phyloP scores from a whole-genome alignment of 1,140 invertebrate species.

The Lasaia peninsularis region DNA sequence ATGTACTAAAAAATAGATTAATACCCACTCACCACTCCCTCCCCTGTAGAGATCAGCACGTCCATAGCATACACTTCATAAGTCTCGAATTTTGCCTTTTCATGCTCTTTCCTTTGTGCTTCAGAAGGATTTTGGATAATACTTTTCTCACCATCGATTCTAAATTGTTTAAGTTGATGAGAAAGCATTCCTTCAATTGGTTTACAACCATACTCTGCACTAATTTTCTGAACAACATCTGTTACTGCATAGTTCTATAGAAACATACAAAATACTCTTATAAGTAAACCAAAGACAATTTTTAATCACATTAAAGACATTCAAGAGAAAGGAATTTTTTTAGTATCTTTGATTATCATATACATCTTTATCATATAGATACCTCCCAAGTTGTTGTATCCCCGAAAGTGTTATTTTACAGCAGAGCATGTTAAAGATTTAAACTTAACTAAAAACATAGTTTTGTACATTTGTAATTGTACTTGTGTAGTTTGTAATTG shows the following conservation, averaged over 20 bases:
- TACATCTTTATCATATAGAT: too few relatives aligned
- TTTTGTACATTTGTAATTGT: too few relatives aligned
- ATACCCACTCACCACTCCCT: conserved; percentile 56
- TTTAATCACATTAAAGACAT: not conserved
- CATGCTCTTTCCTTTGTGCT: conserved; percentile 97
- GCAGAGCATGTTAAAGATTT: too few relatives aligned
- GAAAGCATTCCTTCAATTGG: conserved; percentile 99
- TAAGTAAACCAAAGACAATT: not conserved
- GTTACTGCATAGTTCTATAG: conserved; percentile 94
- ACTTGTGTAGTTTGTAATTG: too few relatives aligned
- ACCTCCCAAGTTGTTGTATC: too few relatives aligned
- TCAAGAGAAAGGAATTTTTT: too few relatives aligned
- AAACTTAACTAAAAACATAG: too few relatives aligned
- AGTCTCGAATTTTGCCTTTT: conserved; percentile 96
- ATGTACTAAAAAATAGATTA: too few relatives aligned
- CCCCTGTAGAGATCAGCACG: conserved; percentile 92
- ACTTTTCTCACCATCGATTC: conserved; percentile 99
- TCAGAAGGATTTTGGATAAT: conserved; percentile 97
- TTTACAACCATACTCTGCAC: conserved; percentile 95
- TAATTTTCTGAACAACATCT: conserved; percentile 94
- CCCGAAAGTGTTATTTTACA: too few relatives aligned
- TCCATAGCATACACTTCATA: conserved; percentile 99
- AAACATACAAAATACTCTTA: conserved; percentile 20
- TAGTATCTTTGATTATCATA: too few relatives aligned
- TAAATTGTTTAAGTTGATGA: conserved; percentile 97